These are phyloP conservation scores for Lottia scabra DNA, from an alignment of 2,888 invertebrate genomes.

Conservation along the genomic window DNA sequence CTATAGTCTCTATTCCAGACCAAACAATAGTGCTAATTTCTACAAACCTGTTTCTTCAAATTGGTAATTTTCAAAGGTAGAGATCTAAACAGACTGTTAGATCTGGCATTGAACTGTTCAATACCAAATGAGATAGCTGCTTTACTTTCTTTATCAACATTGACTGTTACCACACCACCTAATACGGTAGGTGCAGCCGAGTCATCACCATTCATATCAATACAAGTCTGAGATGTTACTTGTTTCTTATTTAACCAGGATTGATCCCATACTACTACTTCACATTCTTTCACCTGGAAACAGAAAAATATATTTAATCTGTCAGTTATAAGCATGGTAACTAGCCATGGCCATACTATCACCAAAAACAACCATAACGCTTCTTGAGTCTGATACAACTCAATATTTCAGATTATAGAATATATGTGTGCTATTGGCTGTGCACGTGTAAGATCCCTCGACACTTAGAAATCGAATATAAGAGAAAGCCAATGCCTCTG, in stretches of 20 bases:
- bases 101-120: slow-evolving; percentile 37
- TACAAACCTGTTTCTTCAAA: slow-evolving; percentile 42
- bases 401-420: no score
- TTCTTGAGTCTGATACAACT: no score
- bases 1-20: no score
- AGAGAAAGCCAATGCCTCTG: no score
- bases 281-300: slow-evolving; percentile 17
- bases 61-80: slow-evolving; percentile 24
- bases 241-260: slow-evolving; percentile 22
- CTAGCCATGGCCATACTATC: background rate
- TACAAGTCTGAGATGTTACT: slow-evolving; percentile 25
- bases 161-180: slow-evolving; percentile 28
- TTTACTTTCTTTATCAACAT: slow-evolving; percentile 27
- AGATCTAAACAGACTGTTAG: slow-evolving; percentile 42
- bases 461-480: no score
- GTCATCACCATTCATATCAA: background rate
- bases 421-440: no score
- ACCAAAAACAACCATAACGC: no score
- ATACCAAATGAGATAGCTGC: slow-evolving; percentile 36
- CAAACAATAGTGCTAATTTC: no score
- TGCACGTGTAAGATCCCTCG: no score
- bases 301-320: background rate
- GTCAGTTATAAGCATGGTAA: background rate
- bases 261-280: slow-evolving; percentile 27
- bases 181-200: slow-evolving; percentile 7